phyloP scores from a whole-genome alignment of 2,797 vertebrate species.

The Neostethus bicornis region DNA sequence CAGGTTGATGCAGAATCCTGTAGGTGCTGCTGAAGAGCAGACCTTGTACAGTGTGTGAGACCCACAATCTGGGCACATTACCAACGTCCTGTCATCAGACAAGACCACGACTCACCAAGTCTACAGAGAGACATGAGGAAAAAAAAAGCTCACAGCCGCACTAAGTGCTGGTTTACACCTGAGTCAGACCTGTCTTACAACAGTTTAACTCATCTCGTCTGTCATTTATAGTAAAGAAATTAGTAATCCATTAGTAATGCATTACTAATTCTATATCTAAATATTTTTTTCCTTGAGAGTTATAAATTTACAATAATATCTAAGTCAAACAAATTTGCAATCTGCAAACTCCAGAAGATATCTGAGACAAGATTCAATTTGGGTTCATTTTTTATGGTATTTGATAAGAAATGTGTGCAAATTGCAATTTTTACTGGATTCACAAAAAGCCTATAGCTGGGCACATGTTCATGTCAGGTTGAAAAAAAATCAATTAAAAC shows the following conservation, averaged over 20 bases:
- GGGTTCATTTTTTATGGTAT: slow-evolving; percentile 8
- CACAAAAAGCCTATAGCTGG: neutral
- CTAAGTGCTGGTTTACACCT: slow-evolving; percentile 60
- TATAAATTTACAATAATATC: no score
- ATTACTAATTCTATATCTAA: no score
- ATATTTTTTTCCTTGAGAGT: no score
- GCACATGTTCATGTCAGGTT: neutral
- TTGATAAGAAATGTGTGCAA: slow-evolving; percentile 9
- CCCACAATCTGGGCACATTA: slow-evolving; percentile 69
- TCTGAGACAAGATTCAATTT: slow-evolving; percentile 8
- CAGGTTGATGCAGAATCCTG: slow-evolving; percentile 52
- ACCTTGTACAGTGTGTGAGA: slow-evolving; percentile 21
- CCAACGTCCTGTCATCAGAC: slow-evolving; percentile 75
- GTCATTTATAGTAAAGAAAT: neutral
- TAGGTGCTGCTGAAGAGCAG: slow-evolving; percentile 78
- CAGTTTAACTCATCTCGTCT: slow-evolving; percentile 21
- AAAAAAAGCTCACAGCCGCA: slow-evolving; percentile 60
- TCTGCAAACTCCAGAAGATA: neutral
- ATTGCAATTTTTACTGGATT: neutral
- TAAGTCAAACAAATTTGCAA: no score
- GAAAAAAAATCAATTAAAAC: neutral
- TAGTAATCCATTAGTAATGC: no score
- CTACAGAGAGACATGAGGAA: slow-evolving; percentile 58
- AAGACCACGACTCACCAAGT: slow-evolving; percentile 61
- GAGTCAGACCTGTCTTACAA: slow-evolving; percentile 41